Percentiles rank a stretch among this genome's conserved stretches.
phyloP scores from a whole-genome alignment of 23 tunicate species.

The Trididemnum nubilum region DNA sequence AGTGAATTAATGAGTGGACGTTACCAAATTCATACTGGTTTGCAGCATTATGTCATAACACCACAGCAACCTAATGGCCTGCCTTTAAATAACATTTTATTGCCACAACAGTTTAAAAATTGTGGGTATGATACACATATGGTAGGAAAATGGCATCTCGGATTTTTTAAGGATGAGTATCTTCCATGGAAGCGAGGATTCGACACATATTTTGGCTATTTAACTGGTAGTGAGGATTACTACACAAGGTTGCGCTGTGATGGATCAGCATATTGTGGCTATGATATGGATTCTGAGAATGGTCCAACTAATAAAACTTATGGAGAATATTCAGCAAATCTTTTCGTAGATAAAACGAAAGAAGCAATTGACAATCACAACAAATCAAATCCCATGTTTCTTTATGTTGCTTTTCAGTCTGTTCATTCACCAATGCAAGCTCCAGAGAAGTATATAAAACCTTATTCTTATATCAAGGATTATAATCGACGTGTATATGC shows the following conservation, averaged over 20 bases:
- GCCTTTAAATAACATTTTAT: conserved; percentile 63
- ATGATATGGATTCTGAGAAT: conserved; percentile 53
- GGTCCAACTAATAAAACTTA: conserved; percentile 76
- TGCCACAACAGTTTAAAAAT: conserved; percentile 65
- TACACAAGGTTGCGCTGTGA: conserved; percentile 60
- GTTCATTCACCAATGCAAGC: conserved; percentile 86
- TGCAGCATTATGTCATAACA: conserved; percentile 69
- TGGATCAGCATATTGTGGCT: conserved; percentile 52
- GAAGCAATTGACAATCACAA: conserved; percentile 51
- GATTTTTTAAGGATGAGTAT: conserved; percentile 62
- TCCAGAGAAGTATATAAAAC: conserved; percentile 68
- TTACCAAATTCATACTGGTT: conserved; percentile 92
- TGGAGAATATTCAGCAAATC: conserved; percentile 74
- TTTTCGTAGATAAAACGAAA: conserved; percentile 52
- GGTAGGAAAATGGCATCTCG: conserved; percentile 95
- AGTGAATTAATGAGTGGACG: conserved; percentile 77
- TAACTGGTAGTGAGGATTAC: conserved; percentile 79
- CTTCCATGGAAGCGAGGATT: conserved; percentile 85
- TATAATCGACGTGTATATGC: conserved; percentile 54
- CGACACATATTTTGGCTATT: conserved; percentile 72
- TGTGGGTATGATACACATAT: conserved; percentile 83
- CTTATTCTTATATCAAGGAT: conserved; percentile 68
- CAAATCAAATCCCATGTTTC: conserved; percentile 70
- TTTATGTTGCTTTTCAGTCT: conserved; percentile 81
- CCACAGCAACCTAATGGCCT: conserved; percentile 70